phyloP scores from a whole-genome alignment of 2,113 vertebrate species.

The Nothobranchius furzeri region DNA sequence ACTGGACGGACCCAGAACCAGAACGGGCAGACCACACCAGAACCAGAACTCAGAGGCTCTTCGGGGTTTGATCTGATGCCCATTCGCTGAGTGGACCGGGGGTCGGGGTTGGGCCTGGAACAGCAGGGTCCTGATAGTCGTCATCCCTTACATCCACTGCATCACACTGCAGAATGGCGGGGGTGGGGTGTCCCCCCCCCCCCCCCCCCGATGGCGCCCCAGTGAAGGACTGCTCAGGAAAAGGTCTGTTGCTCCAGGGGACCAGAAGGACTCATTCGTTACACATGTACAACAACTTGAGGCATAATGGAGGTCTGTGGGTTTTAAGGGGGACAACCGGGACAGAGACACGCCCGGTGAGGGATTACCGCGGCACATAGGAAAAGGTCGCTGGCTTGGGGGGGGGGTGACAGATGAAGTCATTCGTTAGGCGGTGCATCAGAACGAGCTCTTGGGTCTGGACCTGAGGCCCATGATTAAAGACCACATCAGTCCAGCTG shows the following conservation, averaged over 20 bases:
- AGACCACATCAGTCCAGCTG: not conserved
- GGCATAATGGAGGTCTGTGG: slow-evolving; percentile 13
- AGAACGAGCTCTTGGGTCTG: slow-evolving; percentile 11
- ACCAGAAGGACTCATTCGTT: slow-evolving; percentile 56
- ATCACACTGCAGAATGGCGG: not conserved
- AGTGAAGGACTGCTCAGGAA: slow-evolving; percentile 41
- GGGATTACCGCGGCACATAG: slow-evolving; percentile 26
- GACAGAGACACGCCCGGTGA: not conserved
- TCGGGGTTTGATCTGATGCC: too few relatives aligned
- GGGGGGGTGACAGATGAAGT: slow-evolving; percentile 41
- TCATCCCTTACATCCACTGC: too few relatives aligned
- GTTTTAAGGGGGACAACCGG: too few relatives aligned
- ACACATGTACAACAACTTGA: slow-evolving; percentile 40
- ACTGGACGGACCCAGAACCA: too few relatives aligned
- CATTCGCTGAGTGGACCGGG: too few relatives aligned
- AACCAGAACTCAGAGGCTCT: too few relatives aligned
- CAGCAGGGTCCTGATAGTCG: too few relatives aligned
- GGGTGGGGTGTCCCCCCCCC: not conserved
- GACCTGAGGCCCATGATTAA: slow-evolving; percentile 6
- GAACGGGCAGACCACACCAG: too few relatives aligned
- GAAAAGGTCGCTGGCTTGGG: slow-evolving; percentile 64
- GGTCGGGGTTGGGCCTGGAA: too few relatives aligned
- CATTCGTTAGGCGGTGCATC: slow-evolving; percentile 55
- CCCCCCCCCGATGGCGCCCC: too few relatives aligned
- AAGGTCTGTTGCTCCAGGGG: slow-evolving; percentile 58